Base-by-base conservation (phyloP, 2,113 vertebrate species). In the Rhinolophus sinicus region DNA sequence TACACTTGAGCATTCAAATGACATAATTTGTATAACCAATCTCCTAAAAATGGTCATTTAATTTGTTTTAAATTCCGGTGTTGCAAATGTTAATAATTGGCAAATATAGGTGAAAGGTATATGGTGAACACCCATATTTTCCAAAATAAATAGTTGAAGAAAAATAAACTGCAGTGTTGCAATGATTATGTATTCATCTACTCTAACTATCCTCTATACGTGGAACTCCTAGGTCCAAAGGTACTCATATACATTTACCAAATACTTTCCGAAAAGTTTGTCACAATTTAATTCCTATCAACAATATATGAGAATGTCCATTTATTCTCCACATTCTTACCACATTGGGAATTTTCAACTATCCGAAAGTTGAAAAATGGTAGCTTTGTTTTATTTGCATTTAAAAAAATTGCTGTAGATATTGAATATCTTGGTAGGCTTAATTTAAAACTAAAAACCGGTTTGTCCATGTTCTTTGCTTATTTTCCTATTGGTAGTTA, bases 61-160 rank as follows among this genome's bases (percentile, higher is more conserved):
- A 54, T 73, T 60, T 78, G 28, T 83, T 88, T 87, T 84, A 88
- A 67, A 96, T 96, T 92, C 56, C 12, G 64, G 26, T 33, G 65
- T 16, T 87, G 30, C 21, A 65, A 92, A 91, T n/a, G 35, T 40
- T 94, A 86, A 60, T 73, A 58, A 77, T 6, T 69, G 62, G 11
- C 44, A n/a, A 95, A 64, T 77, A 40, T 22, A 89, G 30, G 8
- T 64, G 60, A 77, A 89, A 88, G 38, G 58, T 62, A 62, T 72
- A 44, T 89, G 67, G 70, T 44, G 40, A 44, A 44, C 40, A 44
- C 40, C 40, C 40, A 1, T 93, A 88, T 38, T 72, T 84, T 88
- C 87, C 24, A 70, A 88, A 94, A 85, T 62, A 90, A 92, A 84
- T 93, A 58, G 76, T 40, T 84, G 35, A 96, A 58, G 24, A 73